Evolutionary conservation across 2,888 invertebrate genomes (phyloP), one percentile per base, ranked within the genome.

Genomic region (Watsonalla cultraria): DNA sequence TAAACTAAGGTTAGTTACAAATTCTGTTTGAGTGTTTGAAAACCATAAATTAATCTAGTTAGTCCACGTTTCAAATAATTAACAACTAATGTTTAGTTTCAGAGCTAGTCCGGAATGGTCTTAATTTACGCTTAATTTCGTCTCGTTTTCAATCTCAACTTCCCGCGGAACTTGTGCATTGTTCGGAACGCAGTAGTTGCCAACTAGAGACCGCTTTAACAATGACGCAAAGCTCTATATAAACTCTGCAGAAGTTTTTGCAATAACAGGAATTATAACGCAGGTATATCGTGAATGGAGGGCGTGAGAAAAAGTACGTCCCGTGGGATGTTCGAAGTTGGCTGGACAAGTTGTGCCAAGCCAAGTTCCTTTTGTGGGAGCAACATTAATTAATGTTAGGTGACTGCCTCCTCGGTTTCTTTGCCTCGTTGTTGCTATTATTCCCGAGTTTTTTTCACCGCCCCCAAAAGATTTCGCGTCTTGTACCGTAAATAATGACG

Each of bases 301-400:
- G 56, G 65, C 57, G 62, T 63, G 66, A 61, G 66, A 71, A 75
- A 72, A 70, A 68, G 61, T 67, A 61, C 62, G 55, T 61, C 61
- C 62, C 62, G 59, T 65, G 50, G 64, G 55, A 59, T 61, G 64
- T 58, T 61, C 59, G 53, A 73, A 69, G 61, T 71, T 68, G 56
- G 60, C 57, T 67, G 64, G 62, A 60, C 73, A 81, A 82, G 76
- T 83, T 78, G 69, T 80, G 79, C 77, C 78, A 74, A 74, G 71
- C 70, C 68, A 70, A 76, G 73, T 75, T 74, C 76, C 76, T 78
- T 79, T 78, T 77, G 78, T 76, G 72, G 70, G 61, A 58, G 60
- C 65, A 62, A 56, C 72, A 68, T 78, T 84, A 84, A 86, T 86
- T 85, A 84, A 86, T 83, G 84, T 82, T 75, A 76, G 74, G 65